Evolutionary conservation across 2,888 invertebrate genomes (phyloP).

Genomic region (Oxyscelio sp.): DNA sequence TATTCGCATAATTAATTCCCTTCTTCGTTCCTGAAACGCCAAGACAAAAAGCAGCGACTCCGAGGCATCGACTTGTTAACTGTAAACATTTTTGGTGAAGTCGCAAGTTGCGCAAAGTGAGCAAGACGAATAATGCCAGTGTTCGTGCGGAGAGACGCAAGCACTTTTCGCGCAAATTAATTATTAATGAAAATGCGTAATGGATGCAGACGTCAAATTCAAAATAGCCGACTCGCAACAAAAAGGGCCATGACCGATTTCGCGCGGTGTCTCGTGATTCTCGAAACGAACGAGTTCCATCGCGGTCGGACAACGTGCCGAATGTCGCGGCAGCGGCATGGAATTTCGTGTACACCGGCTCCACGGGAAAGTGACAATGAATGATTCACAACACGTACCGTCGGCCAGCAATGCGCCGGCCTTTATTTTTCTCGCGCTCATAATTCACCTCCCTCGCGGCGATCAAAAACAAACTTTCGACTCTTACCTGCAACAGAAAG

Average conservation of each 20-base stretch:
- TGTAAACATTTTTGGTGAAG: too few relatives aligned
- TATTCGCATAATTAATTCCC: too few relatives aligned
- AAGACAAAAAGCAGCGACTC: too few relatives aligned
- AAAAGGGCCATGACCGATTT: constrained; percentile 69
- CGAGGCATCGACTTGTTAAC: too few relatives aligned
- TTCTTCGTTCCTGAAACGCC: too few relatives aligned
- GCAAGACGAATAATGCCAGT: too few relatives aligned
- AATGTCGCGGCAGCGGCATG: constrained; percentile 65
- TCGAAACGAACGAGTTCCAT: constrained; percentile 63
- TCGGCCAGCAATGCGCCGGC: constrained; percentile 67
- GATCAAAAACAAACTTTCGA: constrained; percentile 71
- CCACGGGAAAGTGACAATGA: constrained; percentile 78
- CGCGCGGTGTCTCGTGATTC: constrained; percentile 69
- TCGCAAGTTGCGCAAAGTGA: too few relatives aligned
- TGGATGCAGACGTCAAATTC: constrained; percentile 33
- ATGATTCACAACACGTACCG: constrained; percentile 78
- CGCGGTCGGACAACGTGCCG: not conserved
- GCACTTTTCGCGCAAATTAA: constrained; percentile 49
- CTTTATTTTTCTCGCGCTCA: constrained; percentile 76
- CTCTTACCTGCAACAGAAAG: constrained; percentile 82
- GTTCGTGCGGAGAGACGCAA: too few relatives aligned
- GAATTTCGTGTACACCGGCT: constrained; percentile 72
- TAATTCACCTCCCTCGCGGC: constrained; percentile 77
- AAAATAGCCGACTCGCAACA: constrained; percentile 47
- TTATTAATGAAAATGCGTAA: too few relatives aligned